Evolutionary conservation across 2,797 vertebrate species (phyloP).

Genomic region (Argya squamiceps): DNA sequence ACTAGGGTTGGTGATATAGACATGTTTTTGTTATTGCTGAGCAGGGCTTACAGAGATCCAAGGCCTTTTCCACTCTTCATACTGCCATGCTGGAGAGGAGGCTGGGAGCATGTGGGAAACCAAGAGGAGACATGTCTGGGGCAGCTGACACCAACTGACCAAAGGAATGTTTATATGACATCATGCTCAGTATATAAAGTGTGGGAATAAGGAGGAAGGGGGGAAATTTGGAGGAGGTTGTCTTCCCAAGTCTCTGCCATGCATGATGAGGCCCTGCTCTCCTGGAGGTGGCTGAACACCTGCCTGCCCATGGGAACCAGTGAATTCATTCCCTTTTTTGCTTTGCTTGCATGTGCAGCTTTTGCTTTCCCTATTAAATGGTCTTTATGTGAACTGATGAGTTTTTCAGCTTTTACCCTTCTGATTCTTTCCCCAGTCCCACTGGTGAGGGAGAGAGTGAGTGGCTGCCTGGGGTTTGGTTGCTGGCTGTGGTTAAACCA

Average conservation of each 20-base stretch:
- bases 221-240: not conserved
- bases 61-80: not conserved
- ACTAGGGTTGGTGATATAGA: not conserved
- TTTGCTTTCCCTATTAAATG: not conserved
- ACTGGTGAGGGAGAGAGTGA: not conserved
- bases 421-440: not conserved
- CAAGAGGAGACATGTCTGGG: not conserved
- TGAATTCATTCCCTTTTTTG: not conserved
- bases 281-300: not conserved
- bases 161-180: not conserved
- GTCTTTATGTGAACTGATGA: fast-evolving
- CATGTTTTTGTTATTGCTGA: not conserved
- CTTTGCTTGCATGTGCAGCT: fast-evolving
- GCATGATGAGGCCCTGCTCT: fast-evolving
- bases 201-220: not conserved
- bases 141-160: not conserved
- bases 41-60: not conserved
- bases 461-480: not conserved
- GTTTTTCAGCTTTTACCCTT: not conserved
- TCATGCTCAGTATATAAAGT: not conserved
- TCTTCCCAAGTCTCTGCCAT: not conserved
- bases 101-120: fast-evolving
- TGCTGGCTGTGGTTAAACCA: not conserved
- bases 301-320: not conserved
- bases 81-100: not conserved